Conservation (phyloP, 2,113 vertebrate genomes). For the Narcine bancroftii region DNA sequence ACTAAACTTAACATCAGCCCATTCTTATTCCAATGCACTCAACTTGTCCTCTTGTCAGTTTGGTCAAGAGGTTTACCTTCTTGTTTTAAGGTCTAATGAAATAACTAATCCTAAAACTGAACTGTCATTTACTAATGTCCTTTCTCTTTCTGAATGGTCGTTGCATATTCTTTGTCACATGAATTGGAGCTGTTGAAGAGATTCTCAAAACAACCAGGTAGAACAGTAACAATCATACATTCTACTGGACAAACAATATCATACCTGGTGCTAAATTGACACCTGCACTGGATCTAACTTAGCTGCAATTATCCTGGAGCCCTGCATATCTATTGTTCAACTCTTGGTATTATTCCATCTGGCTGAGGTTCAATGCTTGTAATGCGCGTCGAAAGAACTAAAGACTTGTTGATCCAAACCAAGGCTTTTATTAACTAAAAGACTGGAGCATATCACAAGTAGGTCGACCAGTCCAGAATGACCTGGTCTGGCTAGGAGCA, state of each 20-base stretch:
- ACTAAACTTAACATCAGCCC: not conserved
- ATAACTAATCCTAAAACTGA: not conserved
- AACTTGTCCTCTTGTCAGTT: not conserved
- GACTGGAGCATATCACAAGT: too few species aligned
- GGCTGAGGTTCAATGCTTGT: slow-evolving; percentile 7
- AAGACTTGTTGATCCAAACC: too few species aligned
- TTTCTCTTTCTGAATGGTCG: not conserved
- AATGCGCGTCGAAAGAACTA: too few species aligned
- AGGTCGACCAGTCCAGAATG: too few species aligned
- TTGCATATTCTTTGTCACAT: not conserved
- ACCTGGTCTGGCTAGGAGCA: too few species aligned
- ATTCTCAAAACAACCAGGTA: not conserved
- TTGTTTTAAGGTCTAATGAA: not conserved
- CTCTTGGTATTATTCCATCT: slow-evolving; percentile 24
- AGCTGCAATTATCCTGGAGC: not conserved
- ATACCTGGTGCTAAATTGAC: not conserved
- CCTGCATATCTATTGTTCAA: not conserved
- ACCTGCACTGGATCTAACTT: not conserved
- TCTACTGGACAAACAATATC: not conserved
- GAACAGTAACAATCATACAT: not conserved
- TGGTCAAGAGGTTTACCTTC: not conserved
- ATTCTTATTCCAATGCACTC: not conserved
- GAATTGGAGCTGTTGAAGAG: not conserved
- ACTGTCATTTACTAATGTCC: not conserved
- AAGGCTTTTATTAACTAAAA: too few species aligned